Evolutionary conservation across 2,888 invertebrate genomes (phyloP), one percentile per base, ranked within the genome.

Genomic region (Eristalis arbustorum): DNA sequence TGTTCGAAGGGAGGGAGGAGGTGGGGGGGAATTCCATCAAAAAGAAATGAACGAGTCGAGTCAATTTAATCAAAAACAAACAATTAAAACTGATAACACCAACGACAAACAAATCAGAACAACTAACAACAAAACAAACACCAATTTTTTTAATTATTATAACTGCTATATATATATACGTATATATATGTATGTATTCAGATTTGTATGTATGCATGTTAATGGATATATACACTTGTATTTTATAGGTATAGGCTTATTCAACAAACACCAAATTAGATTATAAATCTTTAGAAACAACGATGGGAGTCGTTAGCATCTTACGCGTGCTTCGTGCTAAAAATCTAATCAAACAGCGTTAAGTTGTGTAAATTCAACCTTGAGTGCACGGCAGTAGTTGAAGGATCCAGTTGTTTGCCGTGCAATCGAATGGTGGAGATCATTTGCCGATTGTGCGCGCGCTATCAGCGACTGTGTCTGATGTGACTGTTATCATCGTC

Each of bases 191-290:
- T 72, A 79, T 67, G 37, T 37, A 73, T 72, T 80, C 68, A 72
- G 22, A 67, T 57, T 40, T 73, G 40, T 72, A 56, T 81, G 34
- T 81, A 62, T 71, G 56, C 76, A 71, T 73, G 73, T 42, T 56
- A 56, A 34, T 71, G 77, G 77, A 25, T 73, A 66, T 73, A 77
- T 62, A 82, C 25, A 77, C 22, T 67, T 85, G 59, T 81, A 40
- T 74, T 69, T 49, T 13, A 67, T 13, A 59, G 23, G 22, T 28
- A 49, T 40, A 75, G 22, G 25, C 49, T 34, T 49, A 61, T 67
- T 62, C 31, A 71, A 72, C 31, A 72, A 34, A 81, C 80, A 81
- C 80, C 80, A 81, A 81, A 81, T 69, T 81, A 75, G 75, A 31
- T 64, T 75, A 69, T 57, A 81, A 69, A 59, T 59, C 25, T 49